These are phyloP conservation scores for Montipora foliosa DNA, from an alignment of 64 coral and sea anemone species.

Conservation along the genomic window DNA sequence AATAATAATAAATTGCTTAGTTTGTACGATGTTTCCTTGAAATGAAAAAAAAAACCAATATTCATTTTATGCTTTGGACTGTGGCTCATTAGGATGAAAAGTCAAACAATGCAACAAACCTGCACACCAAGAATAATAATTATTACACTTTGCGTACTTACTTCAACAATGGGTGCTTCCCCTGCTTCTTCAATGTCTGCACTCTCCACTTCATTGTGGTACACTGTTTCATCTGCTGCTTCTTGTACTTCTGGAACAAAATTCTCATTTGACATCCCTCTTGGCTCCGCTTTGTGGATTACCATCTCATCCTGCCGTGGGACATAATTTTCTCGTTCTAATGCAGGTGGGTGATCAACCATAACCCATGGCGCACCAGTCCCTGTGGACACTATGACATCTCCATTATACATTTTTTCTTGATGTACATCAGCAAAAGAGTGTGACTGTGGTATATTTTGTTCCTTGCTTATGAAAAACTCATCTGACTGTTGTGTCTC, in stretches of 20 bases:
- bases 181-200: background rate
- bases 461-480: slow-evolving; percentile 11
- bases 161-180: slow-evolving; percentile 6
- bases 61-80: too few relatives aligned
- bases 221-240: slow-evolving; percentile 1
- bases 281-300: too few relatives aligned
- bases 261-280: background rate
- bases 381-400: background rate
- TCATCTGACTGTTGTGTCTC: background rate
- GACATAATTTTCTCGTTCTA: slow-evolving; percentile 2
- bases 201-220: background rate
- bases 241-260: background rate
- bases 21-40: too few relatives aligned
- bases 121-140: too few relatives aligned
- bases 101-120: too few relatives aligned
- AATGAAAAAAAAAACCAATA: too few relatives aligned
- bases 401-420: background rate
- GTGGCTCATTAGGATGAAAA: background rate
- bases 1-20: too few relatives aligned
- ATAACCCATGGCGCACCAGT: slow-evolving; percentile 22
- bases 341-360: slow-evolving; percentile 27
- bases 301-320: background rate
- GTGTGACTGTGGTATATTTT: slow-evolving; percentile 30
- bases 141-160: background rate
- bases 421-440: background rate